phyloP scores from a whole-genome alignment of 2,797 vertebrate species.

The Todus mexicanus region DNA sequence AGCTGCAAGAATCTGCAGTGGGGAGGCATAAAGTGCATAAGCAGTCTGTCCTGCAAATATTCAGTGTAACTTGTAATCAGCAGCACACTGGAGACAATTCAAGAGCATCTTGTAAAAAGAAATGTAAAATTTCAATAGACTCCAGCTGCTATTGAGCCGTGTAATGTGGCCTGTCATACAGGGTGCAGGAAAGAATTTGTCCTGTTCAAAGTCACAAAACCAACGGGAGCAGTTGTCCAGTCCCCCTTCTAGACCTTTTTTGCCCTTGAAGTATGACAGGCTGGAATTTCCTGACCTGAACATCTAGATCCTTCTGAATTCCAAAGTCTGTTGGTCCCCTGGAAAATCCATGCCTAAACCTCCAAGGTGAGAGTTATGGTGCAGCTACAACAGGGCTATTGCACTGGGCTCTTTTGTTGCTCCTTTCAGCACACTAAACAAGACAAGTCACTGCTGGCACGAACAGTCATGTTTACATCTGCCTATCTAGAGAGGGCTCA shows the following conservation, averaged over 20 bases:
- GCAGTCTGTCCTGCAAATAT: background rate
- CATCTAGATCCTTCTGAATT: background rate
- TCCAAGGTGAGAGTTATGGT: background rate
- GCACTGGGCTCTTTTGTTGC: background rate
- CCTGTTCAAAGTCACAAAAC: background rate
- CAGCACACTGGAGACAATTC: background rate
- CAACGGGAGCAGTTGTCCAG: background rate
- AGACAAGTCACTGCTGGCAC: background rate
- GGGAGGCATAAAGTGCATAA: background rate
- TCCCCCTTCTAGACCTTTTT: background rate
- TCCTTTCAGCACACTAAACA: background rate
- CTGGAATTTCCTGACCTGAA: background rate
- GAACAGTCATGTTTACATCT: background rate
- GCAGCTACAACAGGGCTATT: background rate
- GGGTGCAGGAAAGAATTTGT: background rate
- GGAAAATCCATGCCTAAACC: background rate
- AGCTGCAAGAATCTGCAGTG: background rate
- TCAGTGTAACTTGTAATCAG: background rate
- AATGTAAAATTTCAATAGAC: background rate
- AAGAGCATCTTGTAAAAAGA: background rate
- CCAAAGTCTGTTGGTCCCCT: background rate
- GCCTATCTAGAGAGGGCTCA: background rate
- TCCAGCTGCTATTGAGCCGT: background rate
- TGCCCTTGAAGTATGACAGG: background rate
- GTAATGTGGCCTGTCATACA: background rate